These are phyloP conservation scores for Ernsta delagoae DNA, from an alignment of 2,888 invertebrate species.

Conservation along the genomic window DNA sequence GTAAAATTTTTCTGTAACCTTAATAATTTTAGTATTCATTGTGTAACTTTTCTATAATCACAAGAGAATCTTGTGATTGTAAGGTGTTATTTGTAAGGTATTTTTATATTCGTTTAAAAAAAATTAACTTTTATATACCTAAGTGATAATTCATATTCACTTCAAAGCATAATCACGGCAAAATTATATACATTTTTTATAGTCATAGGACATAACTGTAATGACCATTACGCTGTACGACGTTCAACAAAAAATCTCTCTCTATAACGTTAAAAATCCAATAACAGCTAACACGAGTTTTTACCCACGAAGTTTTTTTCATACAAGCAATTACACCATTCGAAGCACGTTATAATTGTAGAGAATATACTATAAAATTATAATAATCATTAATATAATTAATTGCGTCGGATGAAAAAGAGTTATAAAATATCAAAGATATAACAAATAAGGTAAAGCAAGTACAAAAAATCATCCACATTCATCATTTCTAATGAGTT, in stretches of 20 bases:
- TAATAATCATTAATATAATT: constrained; percentile 32
- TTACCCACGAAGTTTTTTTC: constrained; percentile 14
- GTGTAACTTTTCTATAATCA: too few species aligned
- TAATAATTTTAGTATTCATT: too few species aligned
- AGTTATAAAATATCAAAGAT: constrained; percentile 21
- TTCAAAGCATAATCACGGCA: neutral
- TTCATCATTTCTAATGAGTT: constrained; percentile 28
- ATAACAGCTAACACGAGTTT: constrained; percentile 7
- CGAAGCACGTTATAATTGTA: constrained; percentile 22
- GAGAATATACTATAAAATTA: constrained; percentile 17
- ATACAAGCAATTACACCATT: constrained; percentile 21
- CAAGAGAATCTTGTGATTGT: too few species aligned
- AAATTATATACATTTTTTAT: neutral
- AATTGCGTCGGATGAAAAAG: constrained; percentile 23
- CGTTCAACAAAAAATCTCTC: constrained; percentile 5
- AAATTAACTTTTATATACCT: neutral
- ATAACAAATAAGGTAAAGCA: constrained; percentile 20
- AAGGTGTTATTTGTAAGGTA: too few species aligned
- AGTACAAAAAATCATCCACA: constrained; percentile 19
- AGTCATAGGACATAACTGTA: constrained; percentile 11
- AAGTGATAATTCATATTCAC: neutral
- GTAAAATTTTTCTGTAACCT: too few species aligned
- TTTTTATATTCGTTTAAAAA: too few species aligned
- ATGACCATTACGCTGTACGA: neutral
- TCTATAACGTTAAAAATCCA: constrained; percentile 8